phyloP scores from a whole-genome alignment of 2,113 vertebrate species.

The Apaloderma vittatum region DNA sequence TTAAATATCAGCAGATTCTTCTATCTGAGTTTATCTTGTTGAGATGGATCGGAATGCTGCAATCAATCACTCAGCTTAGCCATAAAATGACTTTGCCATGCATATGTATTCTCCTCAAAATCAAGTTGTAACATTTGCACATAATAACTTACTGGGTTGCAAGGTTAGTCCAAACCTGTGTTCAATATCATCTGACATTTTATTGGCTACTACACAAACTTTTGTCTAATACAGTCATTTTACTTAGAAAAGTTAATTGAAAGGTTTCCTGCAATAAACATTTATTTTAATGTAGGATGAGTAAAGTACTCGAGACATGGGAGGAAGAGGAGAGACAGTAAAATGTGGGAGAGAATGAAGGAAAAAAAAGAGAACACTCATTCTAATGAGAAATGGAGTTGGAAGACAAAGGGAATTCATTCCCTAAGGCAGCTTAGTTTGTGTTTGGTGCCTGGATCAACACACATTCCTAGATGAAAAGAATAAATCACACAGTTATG shows the following conservation, averaged over 20 bases:
- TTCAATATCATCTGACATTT: constrained; percentile 78
- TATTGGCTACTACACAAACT: constrained; percentile 75
- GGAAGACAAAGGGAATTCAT: neutral
- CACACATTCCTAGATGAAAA: neutral
- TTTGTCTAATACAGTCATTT: constrained; percentile 74
- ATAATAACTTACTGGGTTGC: constrained; percentile 75
- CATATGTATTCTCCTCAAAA: constrained; percentile 76
- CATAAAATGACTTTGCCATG: constrained; percentile 76
- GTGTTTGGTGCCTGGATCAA: neutral
- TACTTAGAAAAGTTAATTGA: constrained; percentile 71
- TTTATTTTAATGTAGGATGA: neutral
- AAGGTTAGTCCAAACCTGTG: constrained; percentile 59
- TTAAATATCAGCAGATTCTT: constrained; percentile 81
- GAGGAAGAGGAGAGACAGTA: neutral
- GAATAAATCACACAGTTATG: neutral
- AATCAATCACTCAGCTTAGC: constrained; percentile 73
- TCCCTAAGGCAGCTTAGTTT: neutral
- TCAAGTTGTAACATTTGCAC: constrained; percentile 78
- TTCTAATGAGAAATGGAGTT: constrained; percentile 7
- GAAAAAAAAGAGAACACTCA: neutral
- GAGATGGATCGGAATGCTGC: constrained; percentile 46
- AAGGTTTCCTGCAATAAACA: constrained; percentile 42
- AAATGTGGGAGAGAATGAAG: neutral
- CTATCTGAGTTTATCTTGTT: constrained; percentile 80
- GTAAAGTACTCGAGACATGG: neutral